Conservation (phyloP, 2,797 vertebrate species). For the Acestrorhynchus altus region DNA sequence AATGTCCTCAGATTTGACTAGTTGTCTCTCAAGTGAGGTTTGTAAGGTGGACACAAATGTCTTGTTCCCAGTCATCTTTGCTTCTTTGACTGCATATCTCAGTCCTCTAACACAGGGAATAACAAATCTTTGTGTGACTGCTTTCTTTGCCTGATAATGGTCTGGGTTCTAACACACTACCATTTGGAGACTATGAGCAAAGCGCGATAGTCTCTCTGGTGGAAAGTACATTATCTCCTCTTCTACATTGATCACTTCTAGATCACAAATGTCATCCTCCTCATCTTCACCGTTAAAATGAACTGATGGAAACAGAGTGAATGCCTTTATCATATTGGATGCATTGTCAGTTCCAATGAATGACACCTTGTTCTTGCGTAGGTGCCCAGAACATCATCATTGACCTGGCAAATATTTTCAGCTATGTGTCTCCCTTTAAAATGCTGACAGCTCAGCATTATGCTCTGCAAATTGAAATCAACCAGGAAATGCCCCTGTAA, state of each 20-base stretch:
- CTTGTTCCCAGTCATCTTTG: too few species aligned
- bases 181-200: too few species aligned
- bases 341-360: constrained; percentile 28
- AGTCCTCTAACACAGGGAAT: too few species aligned
- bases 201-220: too few species aligned
- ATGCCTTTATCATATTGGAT: constrained; percentile 25
- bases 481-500: constrained; percentile 6
- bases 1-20: too few species aligned
- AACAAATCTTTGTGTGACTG: too few species aligned
- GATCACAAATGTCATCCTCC: constrained; percentile 85
- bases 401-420: constrained; percentile 14
- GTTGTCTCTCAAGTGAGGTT: too few species aligned
- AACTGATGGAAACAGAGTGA: constrained; percentile 31
- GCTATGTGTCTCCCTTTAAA: constrained; percentile 22
- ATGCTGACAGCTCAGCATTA: constrained; percentile 19
- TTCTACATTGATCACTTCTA: constrained; percentile 69
- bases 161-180: too few species aligned
- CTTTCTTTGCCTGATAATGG: too few species aligned
- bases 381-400: constrained; percentile 23
- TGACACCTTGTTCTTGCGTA: constrained; percentile 21
- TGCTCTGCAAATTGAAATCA: constrained; percentile 7
- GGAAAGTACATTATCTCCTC: constrained; percentile 31
- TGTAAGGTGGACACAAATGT: too few species aligned
- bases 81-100: too few species aligned
- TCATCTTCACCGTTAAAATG: constrained; percentile 81